Evolutionary conservation across 1,140 invertebrate species (phyloP), one percentile per base, ranked within the genome.

Genomic region (Dryas iulia): DNA sequence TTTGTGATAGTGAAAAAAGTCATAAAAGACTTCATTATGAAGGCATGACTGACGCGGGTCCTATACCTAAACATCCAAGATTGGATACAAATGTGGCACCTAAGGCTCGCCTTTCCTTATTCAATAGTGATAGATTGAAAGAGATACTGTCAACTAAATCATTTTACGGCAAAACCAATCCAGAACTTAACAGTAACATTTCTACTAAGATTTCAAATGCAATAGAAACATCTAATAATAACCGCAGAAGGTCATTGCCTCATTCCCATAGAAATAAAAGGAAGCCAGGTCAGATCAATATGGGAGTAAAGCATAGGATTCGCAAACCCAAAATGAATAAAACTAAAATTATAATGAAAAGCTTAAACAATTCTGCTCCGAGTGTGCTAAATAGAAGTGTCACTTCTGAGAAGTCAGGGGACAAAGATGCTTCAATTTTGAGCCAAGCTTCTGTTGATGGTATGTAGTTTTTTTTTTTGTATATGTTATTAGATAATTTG

Each of bases 271-370:
- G 81, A 66, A 81, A 79, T 28, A 87, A 87, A 56, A 76, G 83
- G 5, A 87, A 79, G 57, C 81, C 89, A 25, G 93, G 93, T 0
- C 87, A 93, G 72, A 94, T 94, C 26, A 94, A 94, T 72, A 83
- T 89, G 62, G 93, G 93, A 1, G 93, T 94, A 0, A 82, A 84
- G 69, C 93, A 94, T 73, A 92, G 87, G 62, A 93, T 94, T 25
- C 82, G 86, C 26, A 94, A 93, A 78, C 93, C 93, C 0, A 94
- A 93, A 85, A 77, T n/a, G 82, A 83, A 73, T 90, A 90, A 65
- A 79, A 71, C 62, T 3, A 66, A 53, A 77, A 73, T 60, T 12
- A 58, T 8, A 28, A 30, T 53, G 14, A 70, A 59, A 30, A 23
- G n/a, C 10, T 35, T 39, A 10, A 70, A 66, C 57, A 56, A 26